Evolutionary conservation across 2,113 vertebrate genomes (phyloP).

Genomic region (Microtus ochrogaster): DNA sequence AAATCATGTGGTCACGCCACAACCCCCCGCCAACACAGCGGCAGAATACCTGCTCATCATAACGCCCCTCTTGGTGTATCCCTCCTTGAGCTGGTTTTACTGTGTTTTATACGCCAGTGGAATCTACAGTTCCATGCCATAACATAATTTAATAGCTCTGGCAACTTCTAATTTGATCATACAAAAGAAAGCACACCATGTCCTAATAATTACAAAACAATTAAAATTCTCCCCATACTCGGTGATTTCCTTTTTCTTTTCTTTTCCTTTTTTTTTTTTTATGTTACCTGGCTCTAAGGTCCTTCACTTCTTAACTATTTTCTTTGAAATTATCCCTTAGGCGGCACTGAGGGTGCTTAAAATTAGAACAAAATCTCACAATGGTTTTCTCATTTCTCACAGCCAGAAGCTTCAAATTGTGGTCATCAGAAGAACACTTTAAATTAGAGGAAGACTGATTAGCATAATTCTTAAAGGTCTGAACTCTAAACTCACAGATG

Average conservation of each 20-base stretch:
- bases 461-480: constrained; percentile 62
- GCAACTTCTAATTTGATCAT: constrained; percentile 63
- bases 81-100: constrained; percentile 76
- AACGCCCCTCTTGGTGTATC: constrained; percentile 70
- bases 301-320: constrained; percentile 71
- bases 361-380: constrained; percentile 73
- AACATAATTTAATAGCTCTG: constrained; percentile 72
- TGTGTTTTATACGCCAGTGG: constrained; percentile 75
- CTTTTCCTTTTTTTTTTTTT: not conserved
- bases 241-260: not conserved
- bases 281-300: constrained; percentile 57
- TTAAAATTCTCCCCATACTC: constrained; percentile 75
- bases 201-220: constrained; percentile 78
- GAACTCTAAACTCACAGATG: constrained; percentile 62
- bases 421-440: constrained; percentile 71
- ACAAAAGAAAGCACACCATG: constrained; percentile 80
- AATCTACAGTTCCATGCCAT: constrained; percentile 64
- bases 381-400: constrained; percentile 75
- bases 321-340: constrained; percentile 76
- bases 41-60: constrained; percentile 76
- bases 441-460: constrained; percentile 76
- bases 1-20: constrained; percentile 67
- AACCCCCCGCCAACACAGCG: constrained; percentile 51
- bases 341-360: constrained; percentile 60
- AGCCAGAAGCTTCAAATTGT: constrained; percentile 72